A percentile compares a stretch with the other conserved stretches of the same genome.
phyloP scores from a whole-genome alignment of 2,797 vertebrate species.

The Caiman crocodilus region DNA sequence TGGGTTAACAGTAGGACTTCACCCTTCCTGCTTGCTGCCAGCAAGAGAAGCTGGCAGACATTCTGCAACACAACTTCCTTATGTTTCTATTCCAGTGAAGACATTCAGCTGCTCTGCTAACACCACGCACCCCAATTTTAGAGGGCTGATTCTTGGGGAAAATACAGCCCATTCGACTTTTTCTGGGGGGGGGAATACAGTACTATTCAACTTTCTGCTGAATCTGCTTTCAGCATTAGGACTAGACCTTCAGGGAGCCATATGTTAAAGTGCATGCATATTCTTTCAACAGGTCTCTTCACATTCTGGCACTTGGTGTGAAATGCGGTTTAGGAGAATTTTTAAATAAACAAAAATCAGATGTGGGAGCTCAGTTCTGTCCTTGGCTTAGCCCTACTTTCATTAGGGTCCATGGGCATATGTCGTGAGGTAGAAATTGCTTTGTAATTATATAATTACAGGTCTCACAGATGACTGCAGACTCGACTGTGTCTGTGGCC shows the following conservation, averaged over 20 bases:
- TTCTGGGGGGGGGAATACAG: too few relatives aligned
- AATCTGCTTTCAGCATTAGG: neutral
- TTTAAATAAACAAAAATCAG: neutral
- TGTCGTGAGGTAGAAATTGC: neutral
- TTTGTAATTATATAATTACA: neutral
- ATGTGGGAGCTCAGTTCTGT: neutral
- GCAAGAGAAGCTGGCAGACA: too few relatives aligned
- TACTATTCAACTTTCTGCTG: too few relatives aligned
- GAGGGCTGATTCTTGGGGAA: too few relatives aligned
- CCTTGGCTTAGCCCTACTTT: neutral
- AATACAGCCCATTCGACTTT: too few relatives aligned
- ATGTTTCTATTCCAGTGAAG: too few relatives aligned
- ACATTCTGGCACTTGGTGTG: neutral
- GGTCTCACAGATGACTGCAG: neutral
- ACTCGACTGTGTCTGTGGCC: neutral
- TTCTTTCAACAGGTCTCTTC: neutral
- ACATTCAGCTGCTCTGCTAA: too few relatives aligned
- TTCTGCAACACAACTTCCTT: too few relatives aligned
- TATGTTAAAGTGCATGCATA: neutral
- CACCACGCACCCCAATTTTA: too few relatives aligned
- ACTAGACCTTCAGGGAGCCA: neutral
- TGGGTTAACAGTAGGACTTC: too few relatives aligned
- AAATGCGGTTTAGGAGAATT: neutral
- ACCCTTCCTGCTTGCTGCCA: too few relatives aligned
- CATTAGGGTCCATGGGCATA: neutral